A percentile compares a stretch with the other conserved stretches of the same genome.
These are phyloP conservation scores for Cryptocephalus primarius DNA, from an alignment of 2,888 invertebrate species.

Conservation along the genomic window DNA sequence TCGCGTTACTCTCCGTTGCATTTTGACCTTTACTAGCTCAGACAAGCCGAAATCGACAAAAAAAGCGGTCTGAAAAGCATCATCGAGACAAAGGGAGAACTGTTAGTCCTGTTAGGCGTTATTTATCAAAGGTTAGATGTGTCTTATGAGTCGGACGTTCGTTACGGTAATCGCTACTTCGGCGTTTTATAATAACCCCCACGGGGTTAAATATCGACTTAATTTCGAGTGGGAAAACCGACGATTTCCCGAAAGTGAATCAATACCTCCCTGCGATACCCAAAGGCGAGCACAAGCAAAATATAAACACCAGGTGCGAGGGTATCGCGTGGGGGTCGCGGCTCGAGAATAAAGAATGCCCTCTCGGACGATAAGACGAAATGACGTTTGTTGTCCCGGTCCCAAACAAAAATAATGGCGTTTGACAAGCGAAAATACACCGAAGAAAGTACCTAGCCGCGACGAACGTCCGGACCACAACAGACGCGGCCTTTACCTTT, in stretches of 20 bases:
- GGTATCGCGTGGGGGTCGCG: too few species aligned
- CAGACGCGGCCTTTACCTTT: slow-evolving; percentile 24
- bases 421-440: slow-evolving; percentile 41
- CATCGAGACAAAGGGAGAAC: too few species aligned
- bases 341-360: neutral
- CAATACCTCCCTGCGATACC: neutral
- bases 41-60: too few species aligned
- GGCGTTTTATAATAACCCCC: neutral
- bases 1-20: too few species aligned
- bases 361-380: neutral
- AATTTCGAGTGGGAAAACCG: neutral
- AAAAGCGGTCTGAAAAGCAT: too few species aligned
- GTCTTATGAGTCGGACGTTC: too few species aligned
- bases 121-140: too few species aligned
- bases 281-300: neutral
- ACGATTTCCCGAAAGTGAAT: neutral
- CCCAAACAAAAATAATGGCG: slow-evolving; percentile 40
- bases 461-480: slow-evolving; percentile 2
- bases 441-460: slow-evolving; percentile 38
- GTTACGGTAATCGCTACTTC: too few species aligned
- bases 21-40: too few species aligned
- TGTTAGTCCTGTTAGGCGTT: too few species aligned
- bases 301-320: neutral
- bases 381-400: slow-evolving; percentile 27
- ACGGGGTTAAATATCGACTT: neutral